Base-by-base conservation (phyloP, 2,888 invertebrate genomes). In the Apamea anceps region DNA sequence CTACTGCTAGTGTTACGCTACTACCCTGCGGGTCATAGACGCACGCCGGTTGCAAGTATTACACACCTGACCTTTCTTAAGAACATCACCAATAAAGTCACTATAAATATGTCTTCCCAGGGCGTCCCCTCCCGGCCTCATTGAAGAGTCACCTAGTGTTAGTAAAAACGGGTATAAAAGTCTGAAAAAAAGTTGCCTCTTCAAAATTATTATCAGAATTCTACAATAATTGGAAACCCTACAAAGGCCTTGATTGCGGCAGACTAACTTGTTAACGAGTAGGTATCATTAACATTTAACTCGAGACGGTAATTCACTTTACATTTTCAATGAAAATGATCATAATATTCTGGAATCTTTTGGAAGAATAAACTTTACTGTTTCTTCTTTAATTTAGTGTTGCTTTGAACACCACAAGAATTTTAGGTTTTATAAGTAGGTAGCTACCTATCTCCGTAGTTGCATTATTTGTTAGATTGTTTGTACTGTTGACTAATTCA, bases 191-290 rank as follows among this genome's bases (percentile, higher is more conserved):
- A 75, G 2, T 54, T 2, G 8, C 77, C 42, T 15, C 13, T 2
- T 8, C 15, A 28, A 45, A 51, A 76, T 82, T 45, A 67, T 75
- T 32, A 82, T 76, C 45, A 25, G 8, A 66, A 21, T n/a, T 75
- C 28, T 66, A 80, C 60, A 60, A 60, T 66, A 60, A 60, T 66
- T 45, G 4, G 5, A n/a, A 13, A 62, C 25, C 28, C 75, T 51
- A 42, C 32, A 80, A 32, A 82, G 32, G 13, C 51, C 13, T 82
- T 76, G 77, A 76, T 76, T 80, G 80, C 82, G 82, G 82, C 32
- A 32, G 82, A 75, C n/a, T 42, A 80, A 76, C 54, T 67, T 45
- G 66, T 42, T 66, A 75, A 75, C 82, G 60, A 80, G 67, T 45
- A 25, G 32, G 32, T 62, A 82, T 82, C 66, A 60, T 80, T 75